Percentiles rank a stretch among this genome's conserved stretches.
phyloP scores from a whole-genome alignment of 2,888 invertebrate species.

The Azorinus chamasolen region DNA sequence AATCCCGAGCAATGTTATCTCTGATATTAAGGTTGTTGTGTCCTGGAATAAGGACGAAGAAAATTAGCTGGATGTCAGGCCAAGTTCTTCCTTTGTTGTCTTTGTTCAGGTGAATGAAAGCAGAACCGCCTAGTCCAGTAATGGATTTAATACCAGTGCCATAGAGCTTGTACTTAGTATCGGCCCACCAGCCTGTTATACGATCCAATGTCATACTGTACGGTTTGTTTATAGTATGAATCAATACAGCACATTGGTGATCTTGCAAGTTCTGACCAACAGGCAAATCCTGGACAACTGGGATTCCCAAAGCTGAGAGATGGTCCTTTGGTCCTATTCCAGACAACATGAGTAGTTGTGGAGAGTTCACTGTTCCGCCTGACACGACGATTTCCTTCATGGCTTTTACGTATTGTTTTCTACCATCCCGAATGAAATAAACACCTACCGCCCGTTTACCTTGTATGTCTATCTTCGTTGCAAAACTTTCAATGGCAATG shows the following conservation, averaged over 20 bases:
- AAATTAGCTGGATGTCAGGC: conserved; percentile 28
- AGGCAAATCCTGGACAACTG: conserved; percentile 77
- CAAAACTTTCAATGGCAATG: conserved; percentile 12
- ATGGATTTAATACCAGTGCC: conserved; percentile 2
- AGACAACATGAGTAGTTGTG: conserved; percentile 83
- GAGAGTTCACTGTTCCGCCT: conserved; percentile 84
- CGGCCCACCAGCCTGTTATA: not conserved
- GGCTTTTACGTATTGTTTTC: conserved; percentile 15
- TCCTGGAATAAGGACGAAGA: not conserved
- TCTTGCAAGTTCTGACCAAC: conserved; percentile 82
- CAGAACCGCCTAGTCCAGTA: conserved; percentile 5
- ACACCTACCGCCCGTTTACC: conserved; percentile 22
- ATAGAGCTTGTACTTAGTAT: conserved; percentile 13
- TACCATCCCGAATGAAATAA: conserved; percentile 9
- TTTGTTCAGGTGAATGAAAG: conserved; percentile 11
- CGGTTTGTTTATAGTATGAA: not conserved
- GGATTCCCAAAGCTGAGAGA: conserved; percentile 79
- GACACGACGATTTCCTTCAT: conserved; percentile 79
- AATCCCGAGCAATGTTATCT: conserved; percentile 1
- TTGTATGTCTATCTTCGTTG: conserved; percentile 18
- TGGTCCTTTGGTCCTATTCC: conserved; percentile 85
- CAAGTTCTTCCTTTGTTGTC: not conserved
- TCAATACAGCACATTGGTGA: conserved; percentile 55
- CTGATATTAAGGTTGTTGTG: conserved; percentile 3
- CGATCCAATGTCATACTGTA: not conserved